phyloP scores from a whole-genome alignment of 2,888 invertebrate genomes.

The Eurois occulta region DNA sequence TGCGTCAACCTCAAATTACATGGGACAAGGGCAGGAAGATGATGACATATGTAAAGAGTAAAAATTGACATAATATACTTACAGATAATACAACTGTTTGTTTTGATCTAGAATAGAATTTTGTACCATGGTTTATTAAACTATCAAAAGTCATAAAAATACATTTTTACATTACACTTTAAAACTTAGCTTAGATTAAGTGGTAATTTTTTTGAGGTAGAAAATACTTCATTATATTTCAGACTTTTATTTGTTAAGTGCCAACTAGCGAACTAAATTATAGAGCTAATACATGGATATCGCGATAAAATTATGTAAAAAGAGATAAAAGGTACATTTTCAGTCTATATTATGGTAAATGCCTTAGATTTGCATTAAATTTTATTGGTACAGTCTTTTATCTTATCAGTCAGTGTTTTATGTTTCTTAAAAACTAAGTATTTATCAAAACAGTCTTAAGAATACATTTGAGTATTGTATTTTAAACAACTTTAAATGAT shows the following conservation, averaged over 20 bases:
- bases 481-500: slow-evolving; percentile 83
- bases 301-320: neutral
- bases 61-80: slow-evolving; percentile 6
- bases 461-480: neutral
- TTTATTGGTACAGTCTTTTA: slow-evolving; percentile 1
- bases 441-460: slow-evolving; percentile 12
- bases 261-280: slow-evolving; percentile 11
- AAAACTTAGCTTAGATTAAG: slow-evolving; percentile 19
- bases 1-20: too few relatives aligned
- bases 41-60: too few relatives aligned
- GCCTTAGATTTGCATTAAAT: slow-evolving; percentile 1
- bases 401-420: slow-evolving; percentile 25
- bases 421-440: slow-evolving; percentile 7
- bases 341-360: slow-evolving; percentile 41
- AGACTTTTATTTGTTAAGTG: slow-evolving; percentile 20
- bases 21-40: too few relatives aligned
- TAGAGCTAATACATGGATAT: slow-evolving; percentile 7
- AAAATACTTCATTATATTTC: slow-evolving; percentile 38
- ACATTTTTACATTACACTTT: neutral
- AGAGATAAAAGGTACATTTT: slow-evolving; percentile 11
- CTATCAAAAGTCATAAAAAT: neutral
- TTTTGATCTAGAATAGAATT: slow-evolving; percentile 15
- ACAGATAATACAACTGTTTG: slow-evolving; percentile 10
- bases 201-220: slow-evolving; percentile 46
- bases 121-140: slow-evolving; percentile 25